phyloP scores from a whole-genome alignment of 2,797 vertebrate species.

The Gallinago nigripennis region DNA sequence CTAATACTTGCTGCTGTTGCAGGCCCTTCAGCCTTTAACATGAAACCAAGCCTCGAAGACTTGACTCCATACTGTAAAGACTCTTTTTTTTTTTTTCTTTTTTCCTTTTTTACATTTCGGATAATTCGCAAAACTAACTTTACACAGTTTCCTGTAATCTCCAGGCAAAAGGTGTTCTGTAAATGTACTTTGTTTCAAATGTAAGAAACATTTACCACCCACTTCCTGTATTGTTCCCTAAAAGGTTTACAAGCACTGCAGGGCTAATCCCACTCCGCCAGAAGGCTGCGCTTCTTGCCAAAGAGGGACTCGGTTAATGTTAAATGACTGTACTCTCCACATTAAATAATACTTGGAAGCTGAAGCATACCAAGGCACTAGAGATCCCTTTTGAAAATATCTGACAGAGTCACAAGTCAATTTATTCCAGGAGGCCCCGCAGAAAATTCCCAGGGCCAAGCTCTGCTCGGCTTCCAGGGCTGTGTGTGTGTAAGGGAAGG shows the following conservation, averaged over 20 bases:
- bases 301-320: constrained; percentile 4
- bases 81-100: background rate
- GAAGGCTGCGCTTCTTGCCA: constrained; percentile 25
- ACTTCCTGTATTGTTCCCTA: constrained; percentile 67
- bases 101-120: background rate
- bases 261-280: constrained; percentile 47
- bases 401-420: background rate
- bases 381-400: constrained; percentile 11
- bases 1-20: background rate
- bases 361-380: constrained; percentile 4
- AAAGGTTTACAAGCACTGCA: constrained; percentile 65
- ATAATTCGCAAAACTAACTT: background rate
- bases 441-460: constrained; percentile 39
- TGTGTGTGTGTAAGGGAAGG: background rate
- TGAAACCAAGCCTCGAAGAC: background rate
- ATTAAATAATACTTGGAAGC: constrained; percentile 47
- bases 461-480: background rate
- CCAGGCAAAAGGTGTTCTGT: constrained; percentile 39
- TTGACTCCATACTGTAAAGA: background rate
- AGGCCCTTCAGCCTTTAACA: background rate
- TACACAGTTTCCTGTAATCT: background rate
- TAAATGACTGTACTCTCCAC: constrained; percentile 41
- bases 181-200: constrained; percentile 44
- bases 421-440: constrained; percentile 24
- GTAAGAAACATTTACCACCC: constrained; percentile 62